phyloP scores from a whole-genome alignment of 2,113 vertebrate species.

The Neotragus pygmaeus region DNA sequence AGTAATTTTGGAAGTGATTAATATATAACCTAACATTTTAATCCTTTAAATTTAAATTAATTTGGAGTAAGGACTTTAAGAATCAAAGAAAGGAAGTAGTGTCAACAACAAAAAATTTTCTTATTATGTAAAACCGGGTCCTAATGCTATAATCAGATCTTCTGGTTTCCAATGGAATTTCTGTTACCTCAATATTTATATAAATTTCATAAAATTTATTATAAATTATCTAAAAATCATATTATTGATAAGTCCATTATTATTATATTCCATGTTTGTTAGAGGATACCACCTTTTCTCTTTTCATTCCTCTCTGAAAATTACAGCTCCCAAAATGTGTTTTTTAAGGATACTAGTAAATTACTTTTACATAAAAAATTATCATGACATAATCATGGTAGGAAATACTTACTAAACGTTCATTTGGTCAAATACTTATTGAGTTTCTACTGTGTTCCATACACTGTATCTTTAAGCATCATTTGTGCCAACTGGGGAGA shows the following conservation, averaged over 20 bases:
- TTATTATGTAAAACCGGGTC: neutral
- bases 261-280: neutral
- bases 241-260: neutral
- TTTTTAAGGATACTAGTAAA: neutral
- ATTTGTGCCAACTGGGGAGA: neutral
- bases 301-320: neutral
- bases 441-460: neutral
- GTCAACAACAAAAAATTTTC: neutral
- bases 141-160: neutral
- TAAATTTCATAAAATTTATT: neutral
- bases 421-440: neutral
- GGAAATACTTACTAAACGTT: neutral
- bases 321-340: neutral
- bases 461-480: neutral
- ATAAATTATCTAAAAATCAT: neutral
- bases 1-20: conserved; percentile 1
- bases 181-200: neutral
- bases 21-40: conserved; percentile 10
- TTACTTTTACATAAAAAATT: neutral
- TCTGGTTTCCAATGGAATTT: neutral
- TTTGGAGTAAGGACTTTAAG: neutral
- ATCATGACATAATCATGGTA: neutral
- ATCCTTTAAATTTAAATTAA: neutral
- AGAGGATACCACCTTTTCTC: neutral
- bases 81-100: neutral